These are phyloP conservation scores for Cheirogaleus major DNA, from an alignment of 2,797 vertebrate species.

Conservation along the genomic window DNA sequence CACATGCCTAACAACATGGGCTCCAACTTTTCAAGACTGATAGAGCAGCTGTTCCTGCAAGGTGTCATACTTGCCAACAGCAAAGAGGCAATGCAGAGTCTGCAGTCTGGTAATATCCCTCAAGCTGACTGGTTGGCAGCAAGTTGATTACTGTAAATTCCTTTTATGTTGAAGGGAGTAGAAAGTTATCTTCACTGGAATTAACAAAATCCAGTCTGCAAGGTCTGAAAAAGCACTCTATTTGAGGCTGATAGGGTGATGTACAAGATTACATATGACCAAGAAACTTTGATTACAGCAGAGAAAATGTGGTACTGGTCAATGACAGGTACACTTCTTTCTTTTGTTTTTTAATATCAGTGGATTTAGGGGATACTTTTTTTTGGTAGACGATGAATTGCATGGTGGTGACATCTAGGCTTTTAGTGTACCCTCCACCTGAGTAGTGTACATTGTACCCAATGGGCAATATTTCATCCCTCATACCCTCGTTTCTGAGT, in stretches of 20 bases:
- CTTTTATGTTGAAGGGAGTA: neutral
- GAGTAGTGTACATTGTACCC: too few relatives aligned
- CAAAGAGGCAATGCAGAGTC: neutral
- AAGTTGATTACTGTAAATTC: neutral
- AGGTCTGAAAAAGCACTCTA: neutral
- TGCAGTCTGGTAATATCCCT: neutral
- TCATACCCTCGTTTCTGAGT: too few relatives aligned
- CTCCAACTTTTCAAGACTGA: neutral
- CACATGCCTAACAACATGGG: neutral
- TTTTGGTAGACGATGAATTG: too few relatives aligned
- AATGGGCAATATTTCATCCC: too few relatives aligned
- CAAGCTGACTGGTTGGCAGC: neutral
- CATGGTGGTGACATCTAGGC: too few relatives aligned
- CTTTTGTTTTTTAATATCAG: too few relatives aligned
- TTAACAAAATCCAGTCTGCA: neutral
- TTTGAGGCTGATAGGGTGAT: neutral
- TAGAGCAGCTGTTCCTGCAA: neutral
- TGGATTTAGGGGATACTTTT: too few relatives aligned
- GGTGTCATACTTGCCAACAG: neutral
- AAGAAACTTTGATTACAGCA: neutral
- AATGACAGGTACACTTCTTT: neutral
- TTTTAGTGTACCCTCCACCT: too few relatives aligned
- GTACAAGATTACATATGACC: neutral
- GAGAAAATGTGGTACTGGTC: neutral
- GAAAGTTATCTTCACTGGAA: neutral